Evolutionary conservation across 1,140 invertebrate genomes (phyloP), one percentile per base, ranked within the genome.

Genomic region (Papilio polytes): DNA sequence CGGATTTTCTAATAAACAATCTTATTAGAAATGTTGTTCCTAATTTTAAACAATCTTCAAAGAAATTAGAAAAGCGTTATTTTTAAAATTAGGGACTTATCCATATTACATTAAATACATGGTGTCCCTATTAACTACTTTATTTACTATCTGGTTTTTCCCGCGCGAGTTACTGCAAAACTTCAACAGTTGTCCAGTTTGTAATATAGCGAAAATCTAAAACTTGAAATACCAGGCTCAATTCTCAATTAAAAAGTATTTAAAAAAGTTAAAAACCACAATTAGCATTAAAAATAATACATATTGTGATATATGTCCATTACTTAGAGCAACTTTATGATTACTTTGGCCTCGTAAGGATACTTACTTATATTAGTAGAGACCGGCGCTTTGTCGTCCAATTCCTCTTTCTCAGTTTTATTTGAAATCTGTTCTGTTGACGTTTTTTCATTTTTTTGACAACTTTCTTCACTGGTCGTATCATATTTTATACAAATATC

Each of bases 361-460:
- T 22, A 82, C 82, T 84, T 80, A 88, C 86, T 48, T 74, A 85
- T 53, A 66, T 86, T 22, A 48, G 88, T 86, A 78, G 85, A 89
- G 26, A 53, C 83, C 18, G 81, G 31, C 26, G 44, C 70, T 74
- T 81, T 80, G 66, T 82, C 66, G 20, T 80, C 20, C 9, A 26
- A 13, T 12, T 74, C 56, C 26, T 74, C 8, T 20, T 41, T 59
- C 15, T 63, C 76, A 20, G 53, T 78, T 78, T 20, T 18, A 31
- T 78, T 56, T 63, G 63, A 6, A 36, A 63, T 53, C 53, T 31
- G n/a, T 15, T 48, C 70, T 70, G 36, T 15, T 18, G 15, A 72
- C 70, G 20, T 46, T 20, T 22, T 76, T 51, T 18, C 36, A 66
- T 36, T 81, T 15, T 59, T 48, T 13, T 70, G 26, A 78, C 13